These are phyloP conservation scores for Heliconius sara DNA, from an alignment of 2,888 invertebrate genomes.

Conservation along the genomic window DNA sequence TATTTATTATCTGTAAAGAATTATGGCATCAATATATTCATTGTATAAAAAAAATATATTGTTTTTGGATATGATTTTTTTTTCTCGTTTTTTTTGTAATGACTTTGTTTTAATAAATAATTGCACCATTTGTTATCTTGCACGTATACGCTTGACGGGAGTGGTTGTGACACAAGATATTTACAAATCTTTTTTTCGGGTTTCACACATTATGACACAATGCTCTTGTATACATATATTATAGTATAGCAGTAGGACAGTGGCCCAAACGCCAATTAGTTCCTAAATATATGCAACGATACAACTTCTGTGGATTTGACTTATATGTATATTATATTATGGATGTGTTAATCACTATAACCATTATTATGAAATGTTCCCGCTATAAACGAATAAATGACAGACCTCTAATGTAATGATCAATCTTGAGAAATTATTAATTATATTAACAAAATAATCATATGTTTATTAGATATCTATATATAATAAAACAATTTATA, in stretches of 20 bases:
- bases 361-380: background rate
- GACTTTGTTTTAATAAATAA: background rate
- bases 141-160: background rate
- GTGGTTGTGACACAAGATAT: constrained; percentile 5
- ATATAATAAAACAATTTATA: background rate
- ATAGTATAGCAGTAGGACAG: constrained; percentile 51
- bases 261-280: constrained; percentile 58
- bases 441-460: background rate
- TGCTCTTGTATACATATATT: constrained; percentile 48
- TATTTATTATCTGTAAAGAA: background rate
- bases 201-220: constrained; percentile 23
- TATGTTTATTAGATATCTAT: background rate
- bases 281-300: constrained; percentile 47
- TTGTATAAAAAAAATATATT: background rate
- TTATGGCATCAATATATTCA: background rate
- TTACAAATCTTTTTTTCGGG: background rate
- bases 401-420: background rate
- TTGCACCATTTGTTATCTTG: background rate
- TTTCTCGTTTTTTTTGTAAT: background rate
- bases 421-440: background rate
- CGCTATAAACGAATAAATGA: background rate
- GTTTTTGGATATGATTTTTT: background rate
- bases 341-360: background rate
- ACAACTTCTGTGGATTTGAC: constrained; percentile 18
- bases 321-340: constrained; percentile 35